Base-by-base conservation (phyloP, 1,140 invertebrate species). In the Euura lappo region DNA sequence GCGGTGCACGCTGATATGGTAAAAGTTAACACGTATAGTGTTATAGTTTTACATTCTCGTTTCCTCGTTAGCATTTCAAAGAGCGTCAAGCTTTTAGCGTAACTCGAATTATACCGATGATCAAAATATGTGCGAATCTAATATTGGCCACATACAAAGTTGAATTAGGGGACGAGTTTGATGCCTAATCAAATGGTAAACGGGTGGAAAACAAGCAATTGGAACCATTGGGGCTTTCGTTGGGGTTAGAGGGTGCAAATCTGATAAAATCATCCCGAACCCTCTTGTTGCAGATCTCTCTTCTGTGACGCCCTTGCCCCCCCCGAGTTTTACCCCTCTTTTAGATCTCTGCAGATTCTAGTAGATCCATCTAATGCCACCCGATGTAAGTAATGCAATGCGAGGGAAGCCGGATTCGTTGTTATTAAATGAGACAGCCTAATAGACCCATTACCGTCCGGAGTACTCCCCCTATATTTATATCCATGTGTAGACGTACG, bases 341-440 rank as follows among this genome's bases (percentile, higher is more conserved):
- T 28, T 28, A 28, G 28, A 68, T 65, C 68, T 73, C 65, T 65
- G 47, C 44, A 47, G 66, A 45, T 42, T 70, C 69, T 46, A 68
- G 44, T 75, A 75, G 71, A 75, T 71, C 64, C 47, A 75, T 74
- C 73, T 67, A 46, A 71, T 68, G 70, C 44, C 71, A 74, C 65
- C 43, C 68, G 86, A 86, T 80, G 81, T 79, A 84, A 86, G 84
- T 83, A 85, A 85, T 78, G 81, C 79, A 84, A 84, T 71, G 60
- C 44, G 85, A 86, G 85, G 84, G 85, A 85, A 84, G 83, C 72
- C 70, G 83, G 83, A 42, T 68, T 72, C 71, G 66, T 84, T 85
- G 85, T 88, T 87, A 88, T 88, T 88, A 88, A 88, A 87, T 87
- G 85, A 87, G 86, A 88, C 86, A 87, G 86, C 86, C 85, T 88